Evolutionary conservation across 2,797 vertebrate genomes (phyloP).

Genomic region (Acridotheres tristis): DNA sequence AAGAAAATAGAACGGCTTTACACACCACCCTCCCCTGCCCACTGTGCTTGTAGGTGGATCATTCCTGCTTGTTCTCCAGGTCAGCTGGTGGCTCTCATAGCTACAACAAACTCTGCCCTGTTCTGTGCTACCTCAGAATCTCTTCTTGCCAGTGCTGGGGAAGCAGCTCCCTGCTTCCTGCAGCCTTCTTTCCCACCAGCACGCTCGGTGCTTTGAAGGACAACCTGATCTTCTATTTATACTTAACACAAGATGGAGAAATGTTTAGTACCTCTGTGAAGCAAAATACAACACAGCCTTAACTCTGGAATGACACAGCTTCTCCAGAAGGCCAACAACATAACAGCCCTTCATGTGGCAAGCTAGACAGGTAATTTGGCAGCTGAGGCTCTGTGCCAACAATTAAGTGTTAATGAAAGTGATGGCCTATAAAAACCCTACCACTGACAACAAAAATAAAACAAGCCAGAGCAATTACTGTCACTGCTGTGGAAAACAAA

Average conservation of each 20-base stretch:
- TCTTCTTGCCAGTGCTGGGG: background rate
- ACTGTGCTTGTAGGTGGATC: background rate
- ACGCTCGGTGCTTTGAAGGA: background rate
- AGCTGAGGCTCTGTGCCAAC: background rate
- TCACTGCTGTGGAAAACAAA: background rate
- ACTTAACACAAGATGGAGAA: background rate
- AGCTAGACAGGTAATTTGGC: background rate
- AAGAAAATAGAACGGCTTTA: background rate
- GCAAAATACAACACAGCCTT: background rate
- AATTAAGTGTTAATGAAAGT: slow-evolving; percentile 14
- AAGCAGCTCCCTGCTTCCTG: background rate
- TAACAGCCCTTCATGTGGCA: background rate
- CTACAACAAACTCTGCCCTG: background rate
- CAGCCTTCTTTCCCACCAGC: background rate
- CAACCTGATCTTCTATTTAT: background rate
- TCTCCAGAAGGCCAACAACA: background rate
- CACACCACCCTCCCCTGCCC: background rate
- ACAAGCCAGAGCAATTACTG: slow-evolving; percentile 6
- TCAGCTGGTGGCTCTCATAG: background rate
- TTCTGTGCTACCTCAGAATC: background rate
- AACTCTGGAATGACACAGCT: background rate
- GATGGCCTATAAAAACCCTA: background rate
- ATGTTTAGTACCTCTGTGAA: background rate
- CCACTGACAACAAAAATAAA: slow-evolving; percentile 1
- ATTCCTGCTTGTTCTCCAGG: background rate